A percentile compares a stretch with the other conserved stretches of the same genome.
Evolutionary conservation across 2,888 invertebrate genomes (phyloP).

Genomic region (Entomobrya proxima): DNA sequence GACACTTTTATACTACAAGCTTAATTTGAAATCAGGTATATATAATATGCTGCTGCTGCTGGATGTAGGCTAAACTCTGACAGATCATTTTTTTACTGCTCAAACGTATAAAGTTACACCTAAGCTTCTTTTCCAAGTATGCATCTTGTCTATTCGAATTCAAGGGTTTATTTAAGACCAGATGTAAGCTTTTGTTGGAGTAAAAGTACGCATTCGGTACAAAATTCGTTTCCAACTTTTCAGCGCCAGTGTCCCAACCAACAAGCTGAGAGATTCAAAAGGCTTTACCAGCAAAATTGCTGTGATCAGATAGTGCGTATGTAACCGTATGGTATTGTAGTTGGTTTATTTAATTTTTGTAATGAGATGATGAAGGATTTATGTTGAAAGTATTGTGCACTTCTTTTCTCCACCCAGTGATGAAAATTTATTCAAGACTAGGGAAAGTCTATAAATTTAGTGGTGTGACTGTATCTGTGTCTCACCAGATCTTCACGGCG

Average conservation of each 20-base stretch:
- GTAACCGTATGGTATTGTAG: not conserved
- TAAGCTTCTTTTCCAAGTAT: too few species aligned
- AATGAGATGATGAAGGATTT: slow-evolving; percentile 56
- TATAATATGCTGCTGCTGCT: too few species aligned
- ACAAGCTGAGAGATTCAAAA: too few species aligned
- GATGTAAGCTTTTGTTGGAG: too few species aligned
- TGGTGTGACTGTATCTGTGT: slow-evolving; percentile 37
- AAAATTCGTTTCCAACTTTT: too few species aligned
- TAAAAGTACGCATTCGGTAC: too few species aligned
- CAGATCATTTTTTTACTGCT: too few species aligned
- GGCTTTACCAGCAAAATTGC: not conserved
- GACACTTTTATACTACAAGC: not conserved
- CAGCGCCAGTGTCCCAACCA: too few species aligned
- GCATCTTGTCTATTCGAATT: too few species aligned
- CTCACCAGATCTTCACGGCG: slow-evolving; percentile 3
- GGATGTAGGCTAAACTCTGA: too few species aligned
- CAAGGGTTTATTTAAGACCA: too few species aligned
- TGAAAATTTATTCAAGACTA: slow-evolving; percentile 36
- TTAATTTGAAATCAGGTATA: not conserved
- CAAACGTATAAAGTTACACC: too few species aligned
- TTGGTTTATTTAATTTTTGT: slow-evolving; percentile 13
- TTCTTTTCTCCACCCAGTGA: not conserved
- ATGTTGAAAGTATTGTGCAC: slow-evolving; percentile 29
- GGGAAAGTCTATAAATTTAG: slow-evolving; percentile 53
- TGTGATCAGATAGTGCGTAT: not conserved